Evolutionary conservation across 2,797 vertebrate species (phyloP).

Genomic region (Anguilla pacifica): DNA sequence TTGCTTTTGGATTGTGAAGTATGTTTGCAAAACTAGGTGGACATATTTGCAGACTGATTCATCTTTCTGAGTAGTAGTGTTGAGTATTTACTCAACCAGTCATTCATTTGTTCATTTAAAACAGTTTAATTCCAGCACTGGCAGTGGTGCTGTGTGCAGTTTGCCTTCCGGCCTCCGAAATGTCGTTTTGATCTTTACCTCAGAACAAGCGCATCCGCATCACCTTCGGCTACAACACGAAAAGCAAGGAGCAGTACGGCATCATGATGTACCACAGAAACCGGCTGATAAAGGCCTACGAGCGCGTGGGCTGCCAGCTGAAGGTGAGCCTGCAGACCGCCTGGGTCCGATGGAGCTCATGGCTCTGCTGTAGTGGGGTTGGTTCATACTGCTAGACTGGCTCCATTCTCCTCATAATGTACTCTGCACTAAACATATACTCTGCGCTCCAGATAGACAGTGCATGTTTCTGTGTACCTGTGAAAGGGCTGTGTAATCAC

Average conservation of each 20-base stretch:
- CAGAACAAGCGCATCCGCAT: slow-evolving; percentile 82
- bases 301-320: slow-evolving; percentile 81
- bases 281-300: slow-evolving; percentile 78
- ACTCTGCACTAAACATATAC: not conserved
- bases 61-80: not conserved
- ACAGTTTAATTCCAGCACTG: not conserved
- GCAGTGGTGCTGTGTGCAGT: not conserved
- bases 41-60: not conserved
- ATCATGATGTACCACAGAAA: slow-evolving; percentile 87
- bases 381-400: not conserved
- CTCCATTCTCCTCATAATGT: too few relatives aligned
- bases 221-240: slow-evolving; percentile 77
- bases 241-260: slow-evolving; percentile 74
- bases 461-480: not conserved
- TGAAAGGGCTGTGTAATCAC: not conserved
- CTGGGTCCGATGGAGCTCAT: not conserved
- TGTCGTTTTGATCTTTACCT: slow-evolving; percentile 21
- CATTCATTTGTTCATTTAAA: not conserved
- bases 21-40: not conserved
- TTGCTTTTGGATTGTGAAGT: not conserved
- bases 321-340: slow-evolving; percentile 60
- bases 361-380: not conserved
- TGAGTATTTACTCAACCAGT: not conserved
- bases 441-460: not conserved
- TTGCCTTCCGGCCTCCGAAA: not conserved